A percentile compares a stretch with the other conserved stretches of the same genome.
These are phyloP conservation scores for Bufotes viridis DNA, from an alignment of 2,797 vertebrate genomes.

Conservation along the genomic window DNA sequence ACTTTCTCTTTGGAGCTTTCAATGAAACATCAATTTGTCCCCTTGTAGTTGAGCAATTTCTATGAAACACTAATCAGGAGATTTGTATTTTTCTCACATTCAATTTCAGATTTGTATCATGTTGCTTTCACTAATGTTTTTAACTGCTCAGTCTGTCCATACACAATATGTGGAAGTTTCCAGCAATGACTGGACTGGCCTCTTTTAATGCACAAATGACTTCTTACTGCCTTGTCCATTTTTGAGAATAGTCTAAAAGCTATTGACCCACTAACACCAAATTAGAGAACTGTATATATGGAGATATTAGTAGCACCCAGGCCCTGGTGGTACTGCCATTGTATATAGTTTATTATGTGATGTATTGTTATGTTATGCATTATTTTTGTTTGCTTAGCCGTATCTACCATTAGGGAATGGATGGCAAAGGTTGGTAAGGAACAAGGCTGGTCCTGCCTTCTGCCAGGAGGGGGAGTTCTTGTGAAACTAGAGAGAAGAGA, in stretches of 20 bases:
- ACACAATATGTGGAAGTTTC: background rate
- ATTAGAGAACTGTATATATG: background rate
- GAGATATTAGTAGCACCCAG: background rate
- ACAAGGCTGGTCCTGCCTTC: no score
- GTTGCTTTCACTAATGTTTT: conserved; percentile 13
- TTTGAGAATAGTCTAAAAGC: background rate
- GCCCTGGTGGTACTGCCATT: no score
- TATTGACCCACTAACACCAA: background rate
- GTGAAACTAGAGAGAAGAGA: no score
- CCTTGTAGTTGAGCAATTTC: conserved; percentile 13
- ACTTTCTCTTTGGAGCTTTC: conserved; percentile 21
- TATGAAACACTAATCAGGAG: conserved; percentile 23
- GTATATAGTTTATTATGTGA: no score
- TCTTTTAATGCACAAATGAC: background rate
- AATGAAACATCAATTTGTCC: conserved; percentile 32
- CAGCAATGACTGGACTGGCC: background rate
- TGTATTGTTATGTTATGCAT: no score
- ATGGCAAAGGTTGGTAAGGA: no score
- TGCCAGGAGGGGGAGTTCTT: no score
- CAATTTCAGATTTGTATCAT: conserved; percentile 16
- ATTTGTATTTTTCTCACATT: conserved; percentile 22
- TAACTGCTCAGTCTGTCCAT: background rate
- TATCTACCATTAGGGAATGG: no score
- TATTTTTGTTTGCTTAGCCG: no score
- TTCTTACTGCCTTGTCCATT: background rate